Conservation (phyloP, 2,888 invertebrate species). For the Blomia tropicalis region DNA sequence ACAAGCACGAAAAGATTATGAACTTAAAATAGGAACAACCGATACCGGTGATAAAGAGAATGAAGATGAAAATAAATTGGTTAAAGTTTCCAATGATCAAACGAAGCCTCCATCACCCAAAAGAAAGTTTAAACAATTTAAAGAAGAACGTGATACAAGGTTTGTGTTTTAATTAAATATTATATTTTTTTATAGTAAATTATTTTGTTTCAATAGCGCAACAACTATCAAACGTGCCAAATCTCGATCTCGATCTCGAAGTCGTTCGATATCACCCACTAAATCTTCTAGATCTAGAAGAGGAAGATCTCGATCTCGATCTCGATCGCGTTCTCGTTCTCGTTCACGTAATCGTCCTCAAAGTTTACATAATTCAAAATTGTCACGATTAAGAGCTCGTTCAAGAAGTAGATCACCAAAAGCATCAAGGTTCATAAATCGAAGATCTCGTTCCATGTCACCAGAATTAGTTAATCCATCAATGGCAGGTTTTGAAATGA, state of each 20-base stretch:
- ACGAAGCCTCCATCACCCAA: conserved; percentile 30
- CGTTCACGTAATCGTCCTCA: conserved; percentile 28
- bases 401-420: conserved; percentile 12
- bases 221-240: conserved; percentile 25
- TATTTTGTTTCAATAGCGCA: not conserved
- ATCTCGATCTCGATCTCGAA: conserved; percentile 22
- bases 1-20: conserved; percentile 43
- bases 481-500: not conserved
- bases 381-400: conserved; percentile 8
- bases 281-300: too few relatives aligned
- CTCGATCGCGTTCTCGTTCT: conserved; percentile 31
- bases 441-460: not conserved
- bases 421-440: not conserved
- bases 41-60: conserved; percentile 5
- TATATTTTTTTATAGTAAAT: not conserved
- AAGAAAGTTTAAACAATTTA: conserved; percentile 31
- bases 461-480: not conserved
- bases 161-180: conserved; percentile 1
- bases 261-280: conserved; percentile 26
- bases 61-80: not conserved
- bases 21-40: conserved; percentile 26
- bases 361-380: conserved; percentile 42
- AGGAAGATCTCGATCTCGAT: conserved; percentile 24
- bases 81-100: not conserved
- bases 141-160: conserved; percentile 14